Evolutionary conservation across 64 coral and sea anemone genomes (phyloP), one percentile per base, ranked within the genome.

Genomic region (Actinia equina): DNA sequence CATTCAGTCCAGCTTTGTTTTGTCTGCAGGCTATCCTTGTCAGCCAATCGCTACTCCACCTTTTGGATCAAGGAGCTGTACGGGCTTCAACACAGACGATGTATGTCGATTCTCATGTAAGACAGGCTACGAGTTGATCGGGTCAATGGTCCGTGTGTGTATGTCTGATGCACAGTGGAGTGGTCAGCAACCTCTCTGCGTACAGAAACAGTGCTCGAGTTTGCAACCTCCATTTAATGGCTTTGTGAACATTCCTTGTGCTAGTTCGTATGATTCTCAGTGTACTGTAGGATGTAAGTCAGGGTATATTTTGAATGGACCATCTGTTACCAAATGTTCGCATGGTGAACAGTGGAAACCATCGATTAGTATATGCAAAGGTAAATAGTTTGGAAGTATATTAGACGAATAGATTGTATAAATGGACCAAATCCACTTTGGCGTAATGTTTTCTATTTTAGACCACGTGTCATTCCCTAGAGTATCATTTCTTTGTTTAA

Each of bases 171-270:
- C 51, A 0, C 79, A 52, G 12, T 89, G 88, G 88, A 89, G 57
- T 74, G 88, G 88, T 13, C 22, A 10, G 16, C 30, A 64, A 12
- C 18, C 81, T 18, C 7, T 13, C 18, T 89, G 88, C 23, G 7
- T 43, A 82, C 77, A 56, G 42, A 91, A 87, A 45, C 55, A 54
- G 17, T 91, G 89, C 43, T 20, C 56, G 12, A 82, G 43, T 23
- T 76, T 86, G 14, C 22, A 71, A n/a, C 77, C 89, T 55, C 89
- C 84, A 43, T 1, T 16, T 17, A 80, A 82, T 70, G 89, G 89
- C 3, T 91, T n/a, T 82, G 76, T 91, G 19, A 10, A 63, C 62
- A 79, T 91, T 30, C 89, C 89, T 53, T 91, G 89, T 82, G 85
- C 43, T 41, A 91, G 70, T 25, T 59, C 71, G 17, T 91, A 87